These are phyloP conservation scores for Oreochromis spilurus DNA, from an alignment of 2,113 vertebrate species.

Conservation along the genomic window DNA sequence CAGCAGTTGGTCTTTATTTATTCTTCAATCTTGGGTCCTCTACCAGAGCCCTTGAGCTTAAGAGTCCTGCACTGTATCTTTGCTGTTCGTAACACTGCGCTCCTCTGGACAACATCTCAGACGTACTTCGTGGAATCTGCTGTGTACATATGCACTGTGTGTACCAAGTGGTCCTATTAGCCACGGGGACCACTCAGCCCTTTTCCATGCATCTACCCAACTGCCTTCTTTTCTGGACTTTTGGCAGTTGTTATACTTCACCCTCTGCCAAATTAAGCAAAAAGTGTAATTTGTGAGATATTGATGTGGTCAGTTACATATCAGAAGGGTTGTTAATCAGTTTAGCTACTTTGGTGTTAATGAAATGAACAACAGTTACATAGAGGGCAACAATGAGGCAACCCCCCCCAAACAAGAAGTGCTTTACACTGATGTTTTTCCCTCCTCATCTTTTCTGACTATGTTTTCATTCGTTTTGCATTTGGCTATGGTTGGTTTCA, in stretches of 20 bases:
- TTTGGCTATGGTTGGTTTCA: background rate
- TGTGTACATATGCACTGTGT: background rate
- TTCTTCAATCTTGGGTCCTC: background rate
- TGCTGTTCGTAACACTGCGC: background rate
- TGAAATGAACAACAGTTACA: too few relatives aligned
- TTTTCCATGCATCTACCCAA: background rate
- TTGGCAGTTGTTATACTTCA: background rate
- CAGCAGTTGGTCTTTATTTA: background rate
- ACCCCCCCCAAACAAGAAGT: too few relatives aligned
- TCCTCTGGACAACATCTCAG: background rate
- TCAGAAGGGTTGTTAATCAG: background rate
- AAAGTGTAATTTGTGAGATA: background rate
- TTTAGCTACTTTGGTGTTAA: background rate
- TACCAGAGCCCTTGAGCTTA: background rate
- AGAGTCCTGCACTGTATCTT: background rate
- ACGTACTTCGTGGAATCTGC: background rate
- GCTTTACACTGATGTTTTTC: background rate
- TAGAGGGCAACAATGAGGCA: too few relatives aligned
- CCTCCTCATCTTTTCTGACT: background rate
- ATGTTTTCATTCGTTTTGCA: background rate
- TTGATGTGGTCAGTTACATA: background rate
- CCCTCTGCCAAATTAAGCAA: background rate
- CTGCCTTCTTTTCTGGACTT: background rate
- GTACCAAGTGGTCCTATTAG: background rate
- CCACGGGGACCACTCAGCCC: background rate